Conservation (phyloP, 2,113 vertebrate genomes). For the Anguilla japonica region DNA sequence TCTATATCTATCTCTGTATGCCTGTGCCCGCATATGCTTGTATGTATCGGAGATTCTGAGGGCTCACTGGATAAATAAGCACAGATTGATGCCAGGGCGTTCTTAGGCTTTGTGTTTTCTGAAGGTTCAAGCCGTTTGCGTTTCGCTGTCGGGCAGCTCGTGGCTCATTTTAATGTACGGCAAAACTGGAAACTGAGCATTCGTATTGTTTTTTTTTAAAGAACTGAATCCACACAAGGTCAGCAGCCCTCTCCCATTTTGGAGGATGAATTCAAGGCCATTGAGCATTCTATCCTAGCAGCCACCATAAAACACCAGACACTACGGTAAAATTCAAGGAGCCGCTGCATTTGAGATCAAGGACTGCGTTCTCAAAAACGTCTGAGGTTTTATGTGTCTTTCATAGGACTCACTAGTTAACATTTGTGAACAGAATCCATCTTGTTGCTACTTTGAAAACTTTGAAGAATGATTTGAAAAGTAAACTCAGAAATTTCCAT, state of each 20-base stretch:
- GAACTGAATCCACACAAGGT: background rate
- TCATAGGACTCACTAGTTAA: too few species aligned
- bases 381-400: background rate
- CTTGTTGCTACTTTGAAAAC: too few species aligned
- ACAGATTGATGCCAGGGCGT: background rate
- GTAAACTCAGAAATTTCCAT: too few species aligned
- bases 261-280: background rate
- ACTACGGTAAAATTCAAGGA: background rate
- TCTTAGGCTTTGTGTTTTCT: background rate
- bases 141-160: background rate
- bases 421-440: too few species aligned
- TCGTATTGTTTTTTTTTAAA: conserved; percentile 16
- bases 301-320: background rate
- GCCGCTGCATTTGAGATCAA: background rate
- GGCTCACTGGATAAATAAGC: background rate
- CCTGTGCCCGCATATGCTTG: background rate
- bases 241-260: background rate
- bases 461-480: too few species aligned
- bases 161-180: background rate
- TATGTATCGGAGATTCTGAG: background rate
- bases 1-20: background rate
- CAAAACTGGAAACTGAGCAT: background rate
- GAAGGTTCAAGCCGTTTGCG: background rate
- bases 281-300: background rate
- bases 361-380: background rate